phyloP scores from a whole-genome alignment of 2,888 invertebrate genomes.

The Lasioglossum figueresi region DNA sequence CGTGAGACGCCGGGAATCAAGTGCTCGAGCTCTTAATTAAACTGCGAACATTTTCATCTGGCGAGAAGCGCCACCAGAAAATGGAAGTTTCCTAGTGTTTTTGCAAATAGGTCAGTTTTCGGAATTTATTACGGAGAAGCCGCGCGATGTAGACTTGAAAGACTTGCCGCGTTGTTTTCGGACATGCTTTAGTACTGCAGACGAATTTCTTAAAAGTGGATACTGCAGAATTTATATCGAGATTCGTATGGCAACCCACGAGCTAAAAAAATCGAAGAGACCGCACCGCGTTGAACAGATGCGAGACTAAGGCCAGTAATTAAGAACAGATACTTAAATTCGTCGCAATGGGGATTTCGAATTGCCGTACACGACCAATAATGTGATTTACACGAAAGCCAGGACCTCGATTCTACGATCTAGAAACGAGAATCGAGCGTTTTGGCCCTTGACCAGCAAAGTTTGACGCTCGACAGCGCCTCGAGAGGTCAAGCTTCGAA shows the following conservation, averaged over 20 bases:
- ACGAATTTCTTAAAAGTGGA: neutral
- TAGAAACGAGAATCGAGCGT: neutral
- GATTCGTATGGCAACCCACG: neutral
- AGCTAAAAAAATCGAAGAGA: neutral
- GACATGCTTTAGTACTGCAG: too few relatives aligned
- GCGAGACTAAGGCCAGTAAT: neutral
- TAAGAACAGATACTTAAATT: neutral
- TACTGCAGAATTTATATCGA: neutral
- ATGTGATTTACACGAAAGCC: neutral
- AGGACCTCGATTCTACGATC: neutral
- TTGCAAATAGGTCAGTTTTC: neutral
- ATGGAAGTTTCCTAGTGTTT: neutral
- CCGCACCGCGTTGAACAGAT: neutral
- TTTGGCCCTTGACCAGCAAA: neutral
- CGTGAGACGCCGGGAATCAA: neutral
- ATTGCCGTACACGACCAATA: neutral
- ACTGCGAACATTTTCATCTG: neutral
- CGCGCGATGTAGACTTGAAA: neutral
- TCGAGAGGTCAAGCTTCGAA: neutral
- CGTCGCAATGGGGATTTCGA: neutral
- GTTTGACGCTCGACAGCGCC: neutral
- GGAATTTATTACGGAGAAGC: neutral
- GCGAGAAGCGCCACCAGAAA: neutral
- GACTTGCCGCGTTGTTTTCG: neutral
- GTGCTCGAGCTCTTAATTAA: constrained; percentile 8